phyloP scores from a whole-genome alignment of 2,888 invertebrate genomes.

The Drosophila imparisetae region DNA sequence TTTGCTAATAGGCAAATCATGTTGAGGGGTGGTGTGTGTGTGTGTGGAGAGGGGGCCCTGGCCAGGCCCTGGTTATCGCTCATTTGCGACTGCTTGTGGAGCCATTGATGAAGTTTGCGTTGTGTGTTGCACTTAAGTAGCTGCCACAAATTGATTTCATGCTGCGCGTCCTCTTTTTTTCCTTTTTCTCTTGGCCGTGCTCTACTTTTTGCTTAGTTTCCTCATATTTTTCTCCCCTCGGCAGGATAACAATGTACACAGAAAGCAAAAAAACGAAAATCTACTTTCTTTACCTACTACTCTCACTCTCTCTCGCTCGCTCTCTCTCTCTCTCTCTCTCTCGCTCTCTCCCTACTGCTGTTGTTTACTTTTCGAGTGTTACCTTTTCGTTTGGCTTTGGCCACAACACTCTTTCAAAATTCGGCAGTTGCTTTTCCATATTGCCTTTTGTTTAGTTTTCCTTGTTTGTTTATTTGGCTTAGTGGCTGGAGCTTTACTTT shows the following conservation, averaged over 20 bases:
- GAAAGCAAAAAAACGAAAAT: constrained; percentile 7
- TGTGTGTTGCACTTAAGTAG: constrained; percentile 74
- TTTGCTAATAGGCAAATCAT: constrained; percentile 72
- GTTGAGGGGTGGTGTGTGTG: constrained; percentile 33
- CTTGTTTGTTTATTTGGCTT: constrained; percentile 73
- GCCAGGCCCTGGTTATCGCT: neutral
- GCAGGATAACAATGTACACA: constrained; percentile 48
- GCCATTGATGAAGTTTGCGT: constrained; percentile 43
- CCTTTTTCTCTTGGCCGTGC: constrained; percentile 40
- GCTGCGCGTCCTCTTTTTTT: constrained; percentile 48
- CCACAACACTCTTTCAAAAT: constrained; percentile 34
- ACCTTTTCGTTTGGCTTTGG: constrained; percentile 18
- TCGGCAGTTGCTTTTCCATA: constrained; percentile 34
- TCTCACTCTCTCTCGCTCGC: neutral
- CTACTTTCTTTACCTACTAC: neutral
- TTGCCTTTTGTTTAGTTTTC: constrained; percentile 38
- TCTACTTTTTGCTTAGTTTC: constrained; percentile 43
- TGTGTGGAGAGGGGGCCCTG: neutral
- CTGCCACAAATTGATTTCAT: constrained; percentile 79
- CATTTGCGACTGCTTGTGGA: constrained; percentile 26
- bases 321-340: neutral
- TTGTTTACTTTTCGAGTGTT: neutral
- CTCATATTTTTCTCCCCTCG: neutral
- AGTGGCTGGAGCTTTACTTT: constrained; percentile 45
- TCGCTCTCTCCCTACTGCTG: neutral